Evolutionary conservation across 2,888 invertebrate genomes (phyloP).

Genomic region (Tridacna crocea): DNA sequence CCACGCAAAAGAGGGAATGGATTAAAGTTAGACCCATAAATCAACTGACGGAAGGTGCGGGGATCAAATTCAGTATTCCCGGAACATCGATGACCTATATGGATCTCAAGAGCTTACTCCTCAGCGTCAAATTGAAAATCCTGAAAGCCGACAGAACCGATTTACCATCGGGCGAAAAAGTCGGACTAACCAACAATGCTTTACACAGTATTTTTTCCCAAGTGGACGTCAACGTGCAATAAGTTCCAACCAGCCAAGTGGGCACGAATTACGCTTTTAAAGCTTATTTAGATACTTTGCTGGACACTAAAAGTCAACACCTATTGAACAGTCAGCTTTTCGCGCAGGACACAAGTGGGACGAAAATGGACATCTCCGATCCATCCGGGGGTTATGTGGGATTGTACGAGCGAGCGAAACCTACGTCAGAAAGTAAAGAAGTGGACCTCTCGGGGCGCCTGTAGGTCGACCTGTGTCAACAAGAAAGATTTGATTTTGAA

Average conservation of each 20-base stretch:
- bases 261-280: slow-evolving; percentile 38
- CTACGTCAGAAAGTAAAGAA: slow-evolving; percentile 21
- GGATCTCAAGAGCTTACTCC: slow-evolving; percentile 25
- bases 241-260: slow-evolving; percentile 33
- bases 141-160: slow-evolving; percentile 32
- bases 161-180: slow-evolving; percentile 5
- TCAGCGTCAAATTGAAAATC: slow-evolving; percentile 34
- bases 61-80: slow-evolving; percentile 39
- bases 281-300: slow-evolving; percentile 30
- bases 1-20: slow-evolving; percentile 20
- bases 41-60: slow-evolving; percentile 26
- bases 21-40: slow-evolving; percentile 13
- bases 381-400: slow-evolving; percentile 21
- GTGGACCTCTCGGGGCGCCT: slow-evolving; percentile 34
- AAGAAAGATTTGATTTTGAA: slow-evolving; percentile 44
- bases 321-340: slow-evolving; percentile 30
- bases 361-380: slow-evolving; percentile 28
- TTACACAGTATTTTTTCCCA: slow-evolving; percentile 41
- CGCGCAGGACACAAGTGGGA: slow-evolving; percentile 30
- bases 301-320: slow-evolving; percentile 7
- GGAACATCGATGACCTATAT: slow-evolving; percentile 32
- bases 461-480: slow-evolving; percentile 44
- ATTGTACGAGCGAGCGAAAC: slow-evolving; percentile 20
- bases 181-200: slow-evolving; percentile 35
- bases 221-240: slow-evolving; percentile 38